Conservation (phyloP, 2,888 invertebrate genomes). For the Macaria notata region DNA sequence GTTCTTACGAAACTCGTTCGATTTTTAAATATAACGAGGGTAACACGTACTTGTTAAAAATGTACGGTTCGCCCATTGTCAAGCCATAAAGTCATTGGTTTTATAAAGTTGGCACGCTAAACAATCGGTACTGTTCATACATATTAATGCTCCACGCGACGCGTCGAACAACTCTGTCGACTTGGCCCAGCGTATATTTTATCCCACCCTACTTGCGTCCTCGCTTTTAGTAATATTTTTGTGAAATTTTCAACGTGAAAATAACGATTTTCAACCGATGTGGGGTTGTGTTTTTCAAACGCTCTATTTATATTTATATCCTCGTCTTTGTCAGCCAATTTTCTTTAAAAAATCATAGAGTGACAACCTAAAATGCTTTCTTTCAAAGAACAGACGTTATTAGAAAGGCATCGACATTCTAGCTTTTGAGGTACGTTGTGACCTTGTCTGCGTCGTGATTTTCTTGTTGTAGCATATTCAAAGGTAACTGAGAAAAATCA, state of each 20-base stretch:
- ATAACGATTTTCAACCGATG: background rate
- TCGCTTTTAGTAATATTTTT: constrained; percentile 37
- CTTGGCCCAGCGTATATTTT: constrained; percentile 46
- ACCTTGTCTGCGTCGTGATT: constrained; percentile 9
- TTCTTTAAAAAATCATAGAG: background rate
- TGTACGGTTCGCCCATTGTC: constrained; percentile 32
- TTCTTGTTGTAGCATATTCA: constrained; percentile 10
- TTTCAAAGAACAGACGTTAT: background rate
- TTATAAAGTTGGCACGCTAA: constrained; percentile 44
- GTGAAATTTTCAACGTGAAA: constrained; percentile 35
- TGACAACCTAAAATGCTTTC: background rate
- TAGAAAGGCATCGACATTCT: constrained; percentile 1
- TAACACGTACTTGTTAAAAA: constrained; percentile 25
- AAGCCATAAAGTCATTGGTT: constrained; percentile 35
- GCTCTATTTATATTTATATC: constrained; percentile 1
- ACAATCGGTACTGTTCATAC: constrained; percentile 52
- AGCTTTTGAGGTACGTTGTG: background rate
- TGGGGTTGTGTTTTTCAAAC: background rate
- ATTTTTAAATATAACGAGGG: constrained; percentile 14
- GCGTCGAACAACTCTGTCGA: constrained; percentile 51
- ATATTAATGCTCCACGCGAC: constrained; percentile 61
- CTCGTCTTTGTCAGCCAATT: constrained; percentile 6
- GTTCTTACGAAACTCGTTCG: constrained; percentile 19
- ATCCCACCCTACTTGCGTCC: constrained; percentile 40
- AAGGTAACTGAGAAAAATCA: constrained; percentile 18